A percentile compares a stretch with the other conserved stretches of the same genome.
Conservation (phyloP, 2,797 vertebrate genomes). For the Iguana delicatissima region DNA sequence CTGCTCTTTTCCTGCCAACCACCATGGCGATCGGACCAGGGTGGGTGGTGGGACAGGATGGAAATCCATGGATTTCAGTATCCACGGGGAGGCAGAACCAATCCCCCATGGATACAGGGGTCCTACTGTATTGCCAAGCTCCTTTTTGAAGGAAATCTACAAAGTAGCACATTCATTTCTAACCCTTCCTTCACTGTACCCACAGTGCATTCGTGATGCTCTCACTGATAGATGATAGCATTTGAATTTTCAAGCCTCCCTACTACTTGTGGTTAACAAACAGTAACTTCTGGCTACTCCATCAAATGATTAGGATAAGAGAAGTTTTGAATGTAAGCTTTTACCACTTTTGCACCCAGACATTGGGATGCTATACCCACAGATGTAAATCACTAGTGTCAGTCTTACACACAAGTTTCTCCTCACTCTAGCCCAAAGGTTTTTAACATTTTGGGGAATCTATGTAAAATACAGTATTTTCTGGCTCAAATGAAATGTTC, state of each 20-base stretch:
- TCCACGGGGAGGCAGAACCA: too few relatives aligned
- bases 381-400: neutral
- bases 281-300: neutral
- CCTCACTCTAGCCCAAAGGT: neutral
- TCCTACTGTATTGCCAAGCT: too few relatives aligned
- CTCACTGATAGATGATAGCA: neutral
- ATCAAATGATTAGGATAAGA: neutral
- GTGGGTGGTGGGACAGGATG: too few relatives aligned
- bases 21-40: too few relatives aligned
- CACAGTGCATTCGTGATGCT: neutral
- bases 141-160: too few relatives aligned
- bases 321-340: neutral
- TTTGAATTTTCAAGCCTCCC: neutral
- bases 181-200: neutral
- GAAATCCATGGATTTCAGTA: too few relatives aligned
- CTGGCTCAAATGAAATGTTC: too few relatives aligned
- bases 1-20: too few relatives aligned
- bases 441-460: neutral
- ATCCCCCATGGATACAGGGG: too few relatives aligned
- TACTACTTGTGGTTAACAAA: neutral
- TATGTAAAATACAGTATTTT: too few relatives aligned
- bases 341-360: neutral
- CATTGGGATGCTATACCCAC: neutral
- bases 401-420: neutral
- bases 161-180: neutral